These are phyloP conservation scores for Mythimna vitellina DNA, from an alignment of 2,888 invertebrate genomes.

Conservation along the genomic window DNA sequence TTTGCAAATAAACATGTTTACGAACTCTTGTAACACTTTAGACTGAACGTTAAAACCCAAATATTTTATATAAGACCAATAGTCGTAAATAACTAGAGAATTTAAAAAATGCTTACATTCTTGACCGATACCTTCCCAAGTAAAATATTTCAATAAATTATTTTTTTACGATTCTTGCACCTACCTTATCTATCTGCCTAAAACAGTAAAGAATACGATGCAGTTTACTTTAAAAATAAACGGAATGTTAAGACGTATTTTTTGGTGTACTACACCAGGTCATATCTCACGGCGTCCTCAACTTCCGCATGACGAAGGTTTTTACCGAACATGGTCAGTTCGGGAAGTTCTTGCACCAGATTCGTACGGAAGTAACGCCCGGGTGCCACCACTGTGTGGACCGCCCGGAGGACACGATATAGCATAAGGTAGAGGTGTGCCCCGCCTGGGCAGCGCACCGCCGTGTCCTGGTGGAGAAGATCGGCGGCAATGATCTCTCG, in stretches of 20 bases:
- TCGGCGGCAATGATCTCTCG: too few species aligned
- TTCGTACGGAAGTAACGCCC: too few species aligned
- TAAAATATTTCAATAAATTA: background rate
- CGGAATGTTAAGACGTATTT: background rate
- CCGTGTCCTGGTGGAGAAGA: too few species aligned
- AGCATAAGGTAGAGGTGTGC: too few species aligned
- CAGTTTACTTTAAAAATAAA: background rate
- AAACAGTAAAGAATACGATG: background rate
- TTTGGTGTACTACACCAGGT: background rate
- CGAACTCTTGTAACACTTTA: constrained; percentile 11
- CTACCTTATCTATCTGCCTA: background rate
- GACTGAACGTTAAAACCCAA: background rate
- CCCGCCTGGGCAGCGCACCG: too few species aligned
- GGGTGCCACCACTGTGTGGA: too few species aligned
- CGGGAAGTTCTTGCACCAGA: too few species aligned
- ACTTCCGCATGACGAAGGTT: too few species aligned
- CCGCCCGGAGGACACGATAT: too few species aligned
- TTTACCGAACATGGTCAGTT: too few species aligned
- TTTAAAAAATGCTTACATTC: constrained; percentile 15
- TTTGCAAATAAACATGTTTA: constrained; percentile 41
- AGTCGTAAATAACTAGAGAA: constrained; percentile 13
- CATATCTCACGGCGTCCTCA: background rate
- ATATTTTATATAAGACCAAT: constrained; percentile 33
- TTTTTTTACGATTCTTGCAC: constrained; percentile 34
- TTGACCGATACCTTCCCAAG: background rate